These are phyloP conservation scores for Halocynthia aurantium DNA, from an alignment of 23 tunicate species.

Conservation along the genomic window DNA sequence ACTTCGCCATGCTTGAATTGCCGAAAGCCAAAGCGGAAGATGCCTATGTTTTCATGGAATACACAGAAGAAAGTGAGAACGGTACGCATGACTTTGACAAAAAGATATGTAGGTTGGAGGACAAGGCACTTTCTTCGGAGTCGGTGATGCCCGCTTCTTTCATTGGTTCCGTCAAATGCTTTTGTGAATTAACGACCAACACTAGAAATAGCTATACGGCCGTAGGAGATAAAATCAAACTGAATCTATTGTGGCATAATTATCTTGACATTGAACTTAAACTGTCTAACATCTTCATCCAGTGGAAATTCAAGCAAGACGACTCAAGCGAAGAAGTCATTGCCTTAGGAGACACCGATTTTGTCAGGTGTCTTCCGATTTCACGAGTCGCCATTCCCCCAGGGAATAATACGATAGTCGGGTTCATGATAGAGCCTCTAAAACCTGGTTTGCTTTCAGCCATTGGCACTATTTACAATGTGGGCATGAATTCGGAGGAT, in stretches of 20 bases:
- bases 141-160: not conserved
- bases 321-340: not conserved
- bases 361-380: not conserved
- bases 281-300: constrained; percentile 1
- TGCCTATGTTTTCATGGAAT: not conserved
- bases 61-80: not conserved
- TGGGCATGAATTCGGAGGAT: not conserved
- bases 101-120: not conserved
- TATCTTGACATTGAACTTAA: constrained; percentile 3
- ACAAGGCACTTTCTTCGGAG: not conserved
- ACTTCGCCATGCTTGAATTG: constrained; percentile 1
- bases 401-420: not conserved
- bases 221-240: constrained; percentile 2
- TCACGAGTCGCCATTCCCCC: not conserved
- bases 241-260: not conserved
- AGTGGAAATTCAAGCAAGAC: not conserved
- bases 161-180: not conserved
- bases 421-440: not conserved
- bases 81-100: not conserved
- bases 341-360: not conserved
- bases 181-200: constrained; percentile 6
- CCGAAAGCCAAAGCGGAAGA: not conserved
- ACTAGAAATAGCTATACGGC: not conserved
- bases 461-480: not conserved
- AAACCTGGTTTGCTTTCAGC: constrained; percentile 4